Evolutionary conservation across 2,888 invertebrate species (phyloP).

Genomic region (Blera fallax): DNA sequence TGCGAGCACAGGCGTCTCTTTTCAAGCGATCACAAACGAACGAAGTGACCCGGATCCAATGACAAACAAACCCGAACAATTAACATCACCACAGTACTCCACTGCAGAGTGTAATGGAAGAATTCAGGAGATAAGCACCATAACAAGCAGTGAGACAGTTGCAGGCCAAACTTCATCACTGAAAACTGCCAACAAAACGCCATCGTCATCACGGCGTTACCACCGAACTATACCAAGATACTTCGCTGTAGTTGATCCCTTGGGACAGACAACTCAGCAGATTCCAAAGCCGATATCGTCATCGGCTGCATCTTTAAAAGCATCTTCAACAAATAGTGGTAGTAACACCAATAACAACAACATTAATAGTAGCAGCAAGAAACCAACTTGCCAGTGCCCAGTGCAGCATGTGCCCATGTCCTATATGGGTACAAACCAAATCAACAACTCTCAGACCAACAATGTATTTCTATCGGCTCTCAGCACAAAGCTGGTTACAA

Average conservation of each 20-base stretch:
- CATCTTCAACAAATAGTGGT: slow-evolving; percentile 30
- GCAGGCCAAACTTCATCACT: slow-evolving; percentile 64
- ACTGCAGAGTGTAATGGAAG: slow-evolving; percentile 49
- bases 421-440: slow-evolving; percentile 81
- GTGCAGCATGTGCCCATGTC: slow-evolving; percentile 82
- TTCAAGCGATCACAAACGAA: slow-evolving; percentile 57
- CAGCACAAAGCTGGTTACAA: slow-evolving; percentile 76
- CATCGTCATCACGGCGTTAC: slow-evolving; percentile 80
- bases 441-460: slow-evolving; percentile 75
- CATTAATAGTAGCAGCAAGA: slow-evolving; percentile 75
- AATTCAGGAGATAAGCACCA: slow-evolving; percentile 66
- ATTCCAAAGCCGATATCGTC: slow-evolving; percentile 59
- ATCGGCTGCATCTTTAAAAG: slow-evolving; percentile 58
- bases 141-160: slow-evolving; percentile 66
- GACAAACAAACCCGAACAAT: slow-evolving; percentile 47
- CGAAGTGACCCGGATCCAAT: slow-evolving; percentile 18
- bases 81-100: slow-evolving; percentile 53
- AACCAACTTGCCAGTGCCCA: slow-evolving; percentile 82
- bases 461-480: slow-evolving; percentile 77
- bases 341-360: slow-evolving; percentile 33
- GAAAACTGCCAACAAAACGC: slow-evolving; percentile 77
- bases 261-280: slow-evolving; percentile 73
- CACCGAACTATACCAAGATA: slow-evolving; percentile 82
- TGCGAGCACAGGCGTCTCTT: slow-evolving; percentile 59
- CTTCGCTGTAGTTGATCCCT: slow-evolving; percentile 80